Evolutionary conservation across 2,113 vertebrate genomes (phyloP), one percentile per base, ranked within the genome.

Genomic region (Hippocampus abdominalis): DNA sequence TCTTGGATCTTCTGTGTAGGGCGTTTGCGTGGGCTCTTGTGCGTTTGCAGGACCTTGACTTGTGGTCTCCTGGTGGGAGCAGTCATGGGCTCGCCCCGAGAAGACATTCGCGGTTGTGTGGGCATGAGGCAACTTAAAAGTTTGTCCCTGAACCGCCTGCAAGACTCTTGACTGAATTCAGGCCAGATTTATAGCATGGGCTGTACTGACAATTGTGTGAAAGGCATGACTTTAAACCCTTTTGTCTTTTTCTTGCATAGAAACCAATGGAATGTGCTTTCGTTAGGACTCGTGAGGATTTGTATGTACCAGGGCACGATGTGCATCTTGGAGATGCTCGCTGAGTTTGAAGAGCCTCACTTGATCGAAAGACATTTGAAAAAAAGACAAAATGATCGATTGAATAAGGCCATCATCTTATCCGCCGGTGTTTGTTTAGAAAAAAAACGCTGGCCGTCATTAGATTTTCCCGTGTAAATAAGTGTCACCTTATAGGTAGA

Each of bases 261-360:
- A 90, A 80, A 82, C 85, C 80, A 21, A 74, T 86, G 88, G 89
- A 92, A 92, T 92, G 89, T 83, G 85, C 86, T 82, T 84, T 87
- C 82, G 79, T 81, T 83, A 60, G 73, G 73, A 75, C 66, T 40
- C 62, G 80, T 40, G 59, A 81, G 77, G 72, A 75, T 69, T 74
- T 78, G 81, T 67, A 78, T 2, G 73, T 66, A 73, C 68, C 69
- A 66, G 76, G 72, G 76, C 72, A 80, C 71, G 82, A 81, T 79
- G 75, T 78, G 79, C 84, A 84, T 85, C 73, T 89, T 82, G 82
- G 69, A 80, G 75, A 78, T 62, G 44, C 77, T 82, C 72, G 68
- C 70, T 78, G 74, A 66, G 74, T 83, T 84, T 83, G 85, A 86
- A 86, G 81, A 66, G 57, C 83, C 84, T 12, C 75, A 73, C 49